Conservation (phyloP, 2,797 vertebrate genomes). For the Selene dorsalis region DNA sequence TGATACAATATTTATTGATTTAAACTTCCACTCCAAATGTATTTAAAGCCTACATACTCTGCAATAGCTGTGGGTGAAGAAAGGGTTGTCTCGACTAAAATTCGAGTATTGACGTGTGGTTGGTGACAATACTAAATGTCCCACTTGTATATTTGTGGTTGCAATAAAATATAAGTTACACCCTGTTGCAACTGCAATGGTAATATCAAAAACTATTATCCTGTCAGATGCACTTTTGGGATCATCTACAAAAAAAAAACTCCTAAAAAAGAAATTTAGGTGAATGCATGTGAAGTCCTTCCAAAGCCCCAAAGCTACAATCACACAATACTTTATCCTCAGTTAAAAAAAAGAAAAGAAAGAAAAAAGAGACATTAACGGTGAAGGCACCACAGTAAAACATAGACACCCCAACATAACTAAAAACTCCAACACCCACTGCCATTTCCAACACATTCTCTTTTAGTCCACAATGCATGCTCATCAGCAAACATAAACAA, state of each 20-base stretch:
- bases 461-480: constrained; percentile 47
- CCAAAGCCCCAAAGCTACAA: constrained; percentile 26
- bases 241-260: constrained; percentile 2
- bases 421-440: constrained; percentile 34
- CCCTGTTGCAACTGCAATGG: not conserved
- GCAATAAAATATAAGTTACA: constrained; percentile 14
- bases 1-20: constrained; percentile 51
- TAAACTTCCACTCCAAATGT: constrained; percentile 39
- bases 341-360: not conserved
- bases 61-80: constrained; percentile 43
- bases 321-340: constrained; percentile 20
- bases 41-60: constrained; percentile 34
- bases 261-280: constrained; percentile 17
- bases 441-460: constrained; percentile 9
- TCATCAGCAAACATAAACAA: constrained; percentile 44
- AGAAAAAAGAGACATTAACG: constrained; percentile 38
- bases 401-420: constrained; percentile 27
- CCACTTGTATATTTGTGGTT: constrained; percentile 7
- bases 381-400: constrained; percentile 42
- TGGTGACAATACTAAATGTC: constrained; percentile 18
- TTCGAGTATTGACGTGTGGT: constrained; percentile 33
- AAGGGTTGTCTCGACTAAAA: constrained; percentile 40
- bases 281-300: constrained; percentile 18
- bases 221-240: constrained; percentile 9
- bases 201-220: not conserved